phyloP scores from a whole-genome alignment of 2,888 invertebrate species.

The Phymatocera aterrima region DNA sequence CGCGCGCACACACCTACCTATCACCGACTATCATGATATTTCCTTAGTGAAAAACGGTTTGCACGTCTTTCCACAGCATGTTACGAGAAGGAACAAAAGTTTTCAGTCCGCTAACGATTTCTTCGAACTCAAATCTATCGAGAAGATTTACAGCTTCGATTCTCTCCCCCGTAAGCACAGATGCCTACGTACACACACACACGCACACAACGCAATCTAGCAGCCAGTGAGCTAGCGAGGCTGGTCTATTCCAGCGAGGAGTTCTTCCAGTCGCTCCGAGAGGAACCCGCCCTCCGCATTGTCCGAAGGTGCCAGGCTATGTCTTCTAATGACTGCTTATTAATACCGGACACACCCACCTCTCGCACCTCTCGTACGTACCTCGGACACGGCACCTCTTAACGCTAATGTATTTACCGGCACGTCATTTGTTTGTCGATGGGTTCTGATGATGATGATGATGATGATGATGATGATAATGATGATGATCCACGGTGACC shows the following conservation, averaged over 20 bases:
- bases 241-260: too few relatives aligned
- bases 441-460: background rate
- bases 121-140: slow-evolving; percentile 49
- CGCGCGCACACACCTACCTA: too few relatives aligned
- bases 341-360: slow-evolving; percentile 61
- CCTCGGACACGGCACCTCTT: too few relatives aligned
- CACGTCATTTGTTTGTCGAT: slow-evolving; percentile 58
- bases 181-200: too few relatives aligned
- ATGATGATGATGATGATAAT: background rate
- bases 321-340: slow-evolving; percentile 62
- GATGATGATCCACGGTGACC: background rate
- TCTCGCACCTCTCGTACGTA: slow-evolving; percentile 53
- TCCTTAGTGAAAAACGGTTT: too few relatives aligned
- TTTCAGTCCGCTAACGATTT: slow-evolving; percentile 49
- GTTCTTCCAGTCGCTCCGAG: slow-evolving; percentile 35
- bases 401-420: slow-evolving; percentile 55
- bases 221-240: background rate
- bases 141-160: slow-evolving; percentile 55
- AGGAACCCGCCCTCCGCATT: slow-evolving; percentile 54
- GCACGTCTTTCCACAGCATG: background rate
- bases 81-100: background rate
- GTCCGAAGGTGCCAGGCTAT: slow-evolving; percentile 54
- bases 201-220: too few relatives aligned
- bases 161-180: slow-evolving; percentile 46
- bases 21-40: too few relatives aligned